Base-by-base conservation (phyloP, 2,888 invertebrate genomes). In the Scaptomyza tumidula region DNA sequence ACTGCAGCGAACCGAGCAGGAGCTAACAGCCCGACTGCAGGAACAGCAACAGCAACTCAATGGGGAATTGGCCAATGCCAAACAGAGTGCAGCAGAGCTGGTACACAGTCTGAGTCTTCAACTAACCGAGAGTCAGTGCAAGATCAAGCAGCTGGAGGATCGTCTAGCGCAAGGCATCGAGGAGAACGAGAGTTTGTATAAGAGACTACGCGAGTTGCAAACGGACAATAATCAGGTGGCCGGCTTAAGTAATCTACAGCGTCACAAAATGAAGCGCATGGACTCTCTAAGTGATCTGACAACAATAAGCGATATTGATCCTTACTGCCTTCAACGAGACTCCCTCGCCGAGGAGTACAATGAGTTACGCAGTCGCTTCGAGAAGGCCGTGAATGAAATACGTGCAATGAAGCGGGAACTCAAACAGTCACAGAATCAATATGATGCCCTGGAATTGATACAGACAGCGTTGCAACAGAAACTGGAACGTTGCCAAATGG, bases 381-480 rank as follows among this genome's bases (percentile, higher is more conserved):
- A 96, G 82, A 96, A 96, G 90, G 97, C 97, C 0, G 95, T 97
- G 16, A 94, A 95, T 76, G 97, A 97, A 93, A 97, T 97, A 55
- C 94, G 96, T 86, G 95, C 96, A 1, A 96, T 97, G 94, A 96
- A 97, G 82, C 94, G 95, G 45, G 96, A 97, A 88, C 93, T 97
- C 1, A 94, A 96, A 29, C 96, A 96, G 76, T 95, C 96, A 2
- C 95, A 97, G 88, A 95, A 95, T 61, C 95, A 95, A 90, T 96
- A 95, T 80, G 97, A 97, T 86, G 95, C 95, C 80, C 92, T 97
- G 39, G 97, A 97, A 90, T 93, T 97, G 58, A 95, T 95, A n/a
- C 95, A 96, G 83, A 94, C 95, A 76, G 95, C 95, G 58, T 93
- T 96, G 53, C 94, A 94, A 70, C 96, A 96, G 86, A 96, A 96